These are phyloP conservation scores for Pelodiscus sinensis DNA, from an alignment of 2,113 vertebrate species.

Conservation along the genomic window DNA sequence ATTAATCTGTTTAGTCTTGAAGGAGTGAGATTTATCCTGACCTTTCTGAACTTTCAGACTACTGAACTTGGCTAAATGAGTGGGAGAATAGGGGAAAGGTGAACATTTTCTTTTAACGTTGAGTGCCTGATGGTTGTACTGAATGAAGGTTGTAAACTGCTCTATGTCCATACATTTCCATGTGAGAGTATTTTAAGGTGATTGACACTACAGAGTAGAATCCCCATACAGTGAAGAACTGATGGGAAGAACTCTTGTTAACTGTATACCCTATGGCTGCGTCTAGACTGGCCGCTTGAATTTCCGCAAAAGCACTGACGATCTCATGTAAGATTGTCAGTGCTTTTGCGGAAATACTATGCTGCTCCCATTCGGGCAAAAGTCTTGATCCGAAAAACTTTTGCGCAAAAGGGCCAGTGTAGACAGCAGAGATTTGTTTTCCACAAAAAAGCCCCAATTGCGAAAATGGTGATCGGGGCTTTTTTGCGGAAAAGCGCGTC, in stretches of 20 bases:
- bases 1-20: neutral
- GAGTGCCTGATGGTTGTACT: neutral
- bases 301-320: too few species aligned
- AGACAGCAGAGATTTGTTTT: too few species aligned
- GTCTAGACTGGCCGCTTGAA: too few species aligned
- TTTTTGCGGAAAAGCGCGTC: too few species aligned
- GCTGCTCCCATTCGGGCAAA: too few species aligned
- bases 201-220: neutral
- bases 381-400: too few species aligned
- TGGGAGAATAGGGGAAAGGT: neutral
- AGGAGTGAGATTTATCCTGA: neutral
- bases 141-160: neutral
- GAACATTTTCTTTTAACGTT: neutral
- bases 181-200: neutral
- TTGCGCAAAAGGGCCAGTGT: too few species aligned
- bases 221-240: too few species aligned
- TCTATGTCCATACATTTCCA: neutral
- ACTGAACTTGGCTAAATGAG: neutral
- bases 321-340: too few species aligned
- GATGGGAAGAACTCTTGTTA: neutral
- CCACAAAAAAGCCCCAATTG: too few species aligned
- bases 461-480: too few species aligned
- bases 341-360: too few species aligned
- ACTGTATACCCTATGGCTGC: neutral
- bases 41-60: neutral